Evolutionary conservation across 2,113 vertebrate genomes (phyloP).

Genomic region (Butastur rufipennis): DNA sequence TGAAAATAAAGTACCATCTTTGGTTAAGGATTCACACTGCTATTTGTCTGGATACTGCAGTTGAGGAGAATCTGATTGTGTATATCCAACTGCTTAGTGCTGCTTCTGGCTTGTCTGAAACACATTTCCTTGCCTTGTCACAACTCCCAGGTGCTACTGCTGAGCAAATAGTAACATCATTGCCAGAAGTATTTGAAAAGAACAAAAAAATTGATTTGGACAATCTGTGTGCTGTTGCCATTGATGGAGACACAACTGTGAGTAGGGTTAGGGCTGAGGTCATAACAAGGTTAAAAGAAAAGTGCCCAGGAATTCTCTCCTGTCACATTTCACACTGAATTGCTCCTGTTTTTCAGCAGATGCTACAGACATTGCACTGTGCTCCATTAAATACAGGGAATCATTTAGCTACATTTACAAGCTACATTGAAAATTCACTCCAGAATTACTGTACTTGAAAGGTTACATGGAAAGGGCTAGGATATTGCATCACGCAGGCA

Average conservation of each 20-base stretch:
- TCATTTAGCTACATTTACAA: constrained; percentile 43
- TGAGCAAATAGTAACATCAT: constrained; percentile 56
- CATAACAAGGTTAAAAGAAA: constrained; percentile 58
- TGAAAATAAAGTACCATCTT: not conserved
- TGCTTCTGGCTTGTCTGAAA: constrained; percentile 22
- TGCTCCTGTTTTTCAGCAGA: constrained; percentile 9
- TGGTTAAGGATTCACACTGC: not conserved
- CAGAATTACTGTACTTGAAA: not conserved
- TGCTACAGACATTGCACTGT: constrained; percentile 12
- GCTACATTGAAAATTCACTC: not conserved
- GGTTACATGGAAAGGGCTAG: not conserved
- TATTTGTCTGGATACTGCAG: constrained; percentile 10
- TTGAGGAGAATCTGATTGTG: not conserved
- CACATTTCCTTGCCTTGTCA: constrained; percentile 52
- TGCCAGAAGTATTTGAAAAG: constrained; percentile 61
- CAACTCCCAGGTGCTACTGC: constrained; percentile 62
- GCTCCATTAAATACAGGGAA: constrained; percentile 11
- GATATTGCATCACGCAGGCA: not conserved
- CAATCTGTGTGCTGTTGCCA: constrained; percentile 39
- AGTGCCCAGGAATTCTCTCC: constrained; percentile 44
- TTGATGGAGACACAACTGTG: constrained; percentile 35
- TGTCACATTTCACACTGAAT: constrained; percentile 44
- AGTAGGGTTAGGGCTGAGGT: constrained; percentile 26
- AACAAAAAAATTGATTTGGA: constrained; percentile 55
- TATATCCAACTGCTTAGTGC: constrained; percentile 22